Conservation (phyloP, 2,888 invertebrate genomes). For the Rhingia rostrata region DNA sequence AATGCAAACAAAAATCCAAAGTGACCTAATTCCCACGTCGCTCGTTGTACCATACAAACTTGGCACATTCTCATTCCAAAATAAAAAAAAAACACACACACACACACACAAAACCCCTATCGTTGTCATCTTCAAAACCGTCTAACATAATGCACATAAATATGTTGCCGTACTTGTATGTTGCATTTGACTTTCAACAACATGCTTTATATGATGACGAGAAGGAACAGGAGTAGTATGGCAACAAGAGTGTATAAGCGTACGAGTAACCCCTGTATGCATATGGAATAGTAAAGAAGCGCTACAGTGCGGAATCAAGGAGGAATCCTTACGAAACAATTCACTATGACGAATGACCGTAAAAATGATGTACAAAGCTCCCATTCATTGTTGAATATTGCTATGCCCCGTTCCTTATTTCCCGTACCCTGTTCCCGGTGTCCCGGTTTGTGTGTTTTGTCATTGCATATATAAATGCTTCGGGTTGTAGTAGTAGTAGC, state of each 20-base stretch:
- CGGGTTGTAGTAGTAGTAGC: slow-evolving; percentile 69
- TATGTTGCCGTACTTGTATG: slow-evolving; percentile 32
- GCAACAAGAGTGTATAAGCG: background rate
- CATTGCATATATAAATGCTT: slow-evolving; percentile 53
- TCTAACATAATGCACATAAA: slow-evolving; percentile 48
- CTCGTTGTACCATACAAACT: slow-evolving; percentile 37
- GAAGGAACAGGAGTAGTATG: background rate
- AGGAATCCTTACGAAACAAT: slow-evolving; percentile 49
- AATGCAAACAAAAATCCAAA: slow-evolving; percentile 3
- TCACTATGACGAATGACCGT: slow-evolving; percentile 71
- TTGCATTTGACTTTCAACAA: slow-evolving; percentile 68
- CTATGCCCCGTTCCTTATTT: slow-evolving; percentile 32
- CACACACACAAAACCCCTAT: background rate
- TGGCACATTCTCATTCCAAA: slow-evolving; percentile 3
- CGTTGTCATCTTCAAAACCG: slow-evolving; percentile 45
- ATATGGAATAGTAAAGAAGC: slow-evolving; percentile 6
- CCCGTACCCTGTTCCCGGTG: background rate
- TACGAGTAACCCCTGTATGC: background rate
- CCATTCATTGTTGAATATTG: slow-evolving; percentile 68
- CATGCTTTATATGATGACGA: slow-evolving; percentile 13
- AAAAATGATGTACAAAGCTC: slow-evolving; percentile 74
- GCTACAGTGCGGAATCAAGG: slow-evolving; percentile 28
- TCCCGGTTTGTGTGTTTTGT: slow-evolving; percentile 2
- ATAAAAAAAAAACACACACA: background rate
- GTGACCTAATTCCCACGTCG: slow-evolving; percentile 44